Conservation (phyloP, 2,797 vertebrate species). For the Acrossocheilus wenchowensis region DNA sequence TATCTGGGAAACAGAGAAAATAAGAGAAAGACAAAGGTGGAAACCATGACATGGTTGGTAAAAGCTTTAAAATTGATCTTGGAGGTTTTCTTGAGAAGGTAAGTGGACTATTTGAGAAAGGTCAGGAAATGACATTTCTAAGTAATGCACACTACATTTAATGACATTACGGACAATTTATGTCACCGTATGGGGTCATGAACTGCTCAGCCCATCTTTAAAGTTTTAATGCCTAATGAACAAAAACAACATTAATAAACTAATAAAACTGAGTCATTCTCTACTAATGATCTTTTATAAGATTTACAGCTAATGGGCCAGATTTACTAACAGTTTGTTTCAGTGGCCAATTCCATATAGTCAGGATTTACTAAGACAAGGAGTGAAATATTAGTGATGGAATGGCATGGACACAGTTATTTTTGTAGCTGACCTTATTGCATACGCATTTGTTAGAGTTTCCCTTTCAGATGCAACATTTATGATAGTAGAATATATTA, state of each 20-base stretch:
- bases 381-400: background rate
- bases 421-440: background rate
- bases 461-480: too few relatives aligned
- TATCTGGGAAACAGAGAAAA: background rate
- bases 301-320: background rate
- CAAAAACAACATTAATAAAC: background rate
- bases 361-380: too few relatives aligned
- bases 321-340: background rate
- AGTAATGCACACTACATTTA: slow-evolving; percentile 7
- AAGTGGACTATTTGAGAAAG: slow-evolving; percentile 29
- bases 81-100: background rate
- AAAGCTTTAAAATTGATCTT: slow-evolving; percentile 20
- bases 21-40: background rate
- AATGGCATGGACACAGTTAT: background rate
- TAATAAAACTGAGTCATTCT: background rate
- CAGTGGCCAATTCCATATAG: background rate
- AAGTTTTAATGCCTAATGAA: background rate
- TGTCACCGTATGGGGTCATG: background rate
- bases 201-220: background rate
- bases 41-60: background rate
- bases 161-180: slow-evolving; percentile 1
- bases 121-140: slow-evolving; percentile 21
- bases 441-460: background rate
- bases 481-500: too few relatives aligned
- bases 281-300: background rate